These are phyloP conservation scores for Drosophila melanosoma DNA, from an alignment of 2,888 invertebrate genomes.

Conservation along the genomic window DNA sequence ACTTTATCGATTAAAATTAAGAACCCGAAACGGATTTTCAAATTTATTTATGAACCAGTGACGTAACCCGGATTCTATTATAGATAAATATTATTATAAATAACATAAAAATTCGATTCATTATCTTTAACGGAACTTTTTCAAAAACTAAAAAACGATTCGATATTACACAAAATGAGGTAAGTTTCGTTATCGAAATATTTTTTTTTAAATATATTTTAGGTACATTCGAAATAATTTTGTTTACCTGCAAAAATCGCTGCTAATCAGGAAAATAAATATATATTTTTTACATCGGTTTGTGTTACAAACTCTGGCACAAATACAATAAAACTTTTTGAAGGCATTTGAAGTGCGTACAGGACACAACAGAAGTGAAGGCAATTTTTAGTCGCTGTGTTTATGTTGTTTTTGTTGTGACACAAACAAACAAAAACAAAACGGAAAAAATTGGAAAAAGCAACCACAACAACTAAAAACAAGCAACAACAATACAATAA, in stretches of 20 bases:
- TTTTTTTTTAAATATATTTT: background rate
- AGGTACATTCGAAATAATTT: background rate
- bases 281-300: background rate
- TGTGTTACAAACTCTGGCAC: background rate
- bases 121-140: background rate
- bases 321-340: background rate
- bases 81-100: too few relatives aligned
- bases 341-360: background rate
- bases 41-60: background rate
- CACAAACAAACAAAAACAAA: slow-evolving; percentile 14
- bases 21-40: background rate
- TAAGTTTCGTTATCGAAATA: background rate
- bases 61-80: background rate
- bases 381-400: background rate
- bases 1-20: background rate
- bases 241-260: background rate
- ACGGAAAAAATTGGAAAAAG: background rate
- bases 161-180: background rate
- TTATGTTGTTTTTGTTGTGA: slow-evolving; percentile 17
- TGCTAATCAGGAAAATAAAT: background rate
- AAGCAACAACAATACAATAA: slow-evolving; percentile 14
- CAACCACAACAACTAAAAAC: slow-evolving; percentile 41
- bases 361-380: background rate
- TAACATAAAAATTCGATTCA: background rate
- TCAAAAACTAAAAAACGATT: background rate